phyloP scores from a whole-genome alignment of 2,113 vertebrate species.

The Triplophysa tibetana region DNA sequence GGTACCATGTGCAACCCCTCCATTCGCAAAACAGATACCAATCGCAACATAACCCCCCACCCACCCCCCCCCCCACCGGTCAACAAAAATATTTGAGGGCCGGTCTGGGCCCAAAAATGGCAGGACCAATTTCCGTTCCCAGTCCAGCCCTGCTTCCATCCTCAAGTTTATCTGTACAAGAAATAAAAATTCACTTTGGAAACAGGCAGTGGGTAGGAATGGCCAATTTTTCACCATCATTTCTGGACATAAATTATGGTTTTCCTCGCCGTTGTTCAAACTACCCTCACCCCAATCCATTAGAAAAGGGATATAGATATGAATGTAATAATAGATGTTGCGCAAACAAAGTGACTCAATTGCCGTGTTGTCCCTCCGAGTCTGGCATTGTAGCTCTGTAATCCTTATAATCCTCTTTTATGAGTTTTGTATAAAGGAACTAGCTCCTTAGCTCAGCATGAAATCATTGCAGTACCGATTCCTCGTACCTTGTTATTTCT shows the following conservation, averaged over 20 bases:
- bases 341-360: not conserved
- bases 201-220: not conserved
- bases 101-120: too few species aligned
- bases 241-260: constrained; percentile 15
- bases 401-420: constrained; percentile 38
- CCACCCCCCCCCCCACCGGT: too few species aligned
- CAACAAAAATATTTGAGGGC: too few species aligned
- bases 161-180: constrained; percentile 3
- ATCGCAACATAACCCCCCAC: too few species aligned
- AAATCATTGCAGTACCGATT: not conserved
- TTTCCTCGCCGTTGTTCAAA: not conserved
- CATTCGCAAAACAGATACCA: too few species aligned
- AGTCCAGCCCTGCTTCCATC: too few species aligned
- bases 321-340: constrained; percentile 5
- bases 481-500: constrained; percentile 12
- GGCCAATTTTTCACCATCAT: not conserved
- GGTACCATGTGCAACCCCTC: too few species aligned
- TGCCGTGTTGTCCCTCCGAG: constrained; percentile 1
- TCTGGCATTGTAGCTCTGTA: not conserved
- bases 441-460: constrained; percentile 12
- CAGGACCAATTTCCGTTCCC: too few species aligned
- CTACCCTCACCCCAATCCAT: not conserved
- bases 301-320: constrained; percentile 9
- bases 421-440: constrained; percentile 2
- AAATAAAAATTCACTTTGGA: not conserved